Base-by-base conservation (phyloP, 2,797 vertebrate genomes). In the Tenualosa thibaudeaui region DNA sequence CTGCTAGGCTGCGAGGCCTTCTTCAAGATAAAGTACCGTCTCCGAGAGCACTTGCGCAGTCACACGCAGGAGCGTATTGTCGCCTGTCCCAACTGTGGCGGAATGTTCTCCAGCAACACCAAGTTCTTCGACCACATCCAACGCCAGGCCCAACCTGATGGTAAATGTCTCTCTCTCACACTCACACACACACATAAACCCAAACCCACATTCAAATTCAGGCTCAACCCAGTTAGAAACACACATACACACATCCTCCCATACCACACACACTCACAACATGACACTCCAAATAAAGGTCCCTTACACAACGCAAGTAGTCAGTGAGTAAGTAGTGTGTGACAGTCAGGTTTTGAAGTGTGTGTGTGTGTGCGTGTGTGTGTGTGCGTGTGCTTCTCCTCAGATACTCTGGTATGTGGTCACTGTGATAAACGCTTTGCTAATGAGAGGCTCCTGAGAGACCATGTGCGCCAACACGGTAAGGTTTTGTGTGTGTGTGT, bases 31-130 rank as follows among this genome's bases (percentile, higher is more conserved):
- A 93, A 91, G 60, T 95, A 94, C 82, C 93, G 95, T 1, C 78
- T 95, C 58, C 92, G 93, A 7, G 94, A 95, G 68, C 94, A 95
- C 91, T 92, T 94, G 92, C 92, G 95, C 85, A 94, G 92, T 51
- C 92, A 91, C 92, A 95, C 92, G 0, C 91, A 94, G 90, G 93
- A 96, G 91, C 91, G 93, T 5, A 89, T 95, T 5, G 93, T 94
- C 6, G 94, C 95, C 24, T 95, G 93, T 88, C 95, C 95, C 6
- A 89, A 94, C 5, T 94, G 94, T n/a, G 93, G 95, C 87, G 93
- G 92, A 91, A 96, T 95, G 94, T 95, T 96, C 90, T 96, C 94
- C 90, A 95, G 91, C 92, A 96, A 92, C 90, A 96, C 94, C 0
- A 93, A 95, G 88, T 83, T 94, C 89, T 96, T 96, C 22, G 92